Percentiles rank a stretch among this genome's conserved stretches.
Evolutionary conservation across 2,888 invertebrate genomes (phyloP).

Genomic region (Quadriops clusia): DNA sequence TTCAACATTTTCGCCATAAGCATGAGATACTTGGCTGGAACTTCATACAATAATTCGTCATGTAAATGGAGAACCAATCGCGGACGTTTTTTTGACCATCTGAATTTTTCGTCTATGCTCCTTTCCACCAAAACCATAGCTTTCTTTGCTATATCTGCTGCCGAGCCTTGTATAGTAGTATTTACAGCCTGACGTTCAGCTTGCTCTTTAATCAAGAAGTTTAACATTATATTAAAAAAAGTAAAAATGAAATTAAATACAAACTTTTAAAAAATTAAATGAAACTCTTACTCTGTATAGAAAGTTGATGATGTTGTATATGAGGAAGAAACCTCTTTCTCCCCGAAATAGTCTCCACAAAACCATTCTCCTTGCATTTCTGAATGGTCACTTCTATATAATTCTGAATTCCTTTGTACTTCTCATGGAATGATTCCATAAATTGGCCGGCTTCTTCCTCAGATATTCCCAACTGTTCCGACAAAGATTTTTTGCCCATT

Average conservation of each 20-base stretch:
- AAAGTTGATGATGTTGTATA: conserved; percentile 50
- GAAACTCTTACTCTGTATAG: conserved; percentile 46
- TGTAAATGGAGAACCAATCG: conserved; percentile 82
- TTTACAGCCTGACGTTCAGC: conserved; percentile 95
- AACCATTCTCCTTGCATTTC: conserved; percentile 58
- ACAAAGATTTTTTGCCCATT: conserved; percentile 76
- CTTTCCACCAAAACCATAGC: conserved; percentile 74
- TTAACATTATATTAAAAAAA: conserved; percentile 1
- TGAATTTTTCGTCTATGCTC: conserved; percentile 39
- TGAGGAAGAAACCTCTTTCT: conserved; percentile 66
- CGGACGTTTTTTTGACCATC: conserved; percentile 35
- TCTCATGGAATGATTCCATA: conserved; percentile 67
- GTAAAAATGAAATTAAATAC: conserved; percentile 7
- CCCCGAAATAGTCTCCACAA: conserved; percentile 72
- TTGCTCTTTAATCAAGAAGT: conserved; percentile 44
- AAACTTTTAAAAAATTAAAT: conserved; percentile 3
- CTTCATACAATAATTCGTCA: conserved; percentile 93
- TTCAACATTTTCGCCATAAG: conserved; percentile 54
- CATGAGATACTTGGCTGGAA: conserved; percentile 45
- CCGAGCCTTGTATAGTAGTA: conserved; percentile 91
- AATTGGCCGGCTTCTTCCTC: conserved; percentile 71
- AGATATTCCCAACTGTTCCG: conserved; percentile 64
- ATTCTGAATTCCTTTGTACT: conserved; percentile 56
- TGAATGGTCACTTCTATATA: conserved; percentile 45
- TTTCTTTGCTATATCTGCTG: conserved; percentile 87